A percentile compares a stretch with the other conserved stretches of the same genome.
Evolutionary conservation across 2,113 vertebrate genomes (phyloP).

Genomic region (Emydura subglobosa): DNA sequence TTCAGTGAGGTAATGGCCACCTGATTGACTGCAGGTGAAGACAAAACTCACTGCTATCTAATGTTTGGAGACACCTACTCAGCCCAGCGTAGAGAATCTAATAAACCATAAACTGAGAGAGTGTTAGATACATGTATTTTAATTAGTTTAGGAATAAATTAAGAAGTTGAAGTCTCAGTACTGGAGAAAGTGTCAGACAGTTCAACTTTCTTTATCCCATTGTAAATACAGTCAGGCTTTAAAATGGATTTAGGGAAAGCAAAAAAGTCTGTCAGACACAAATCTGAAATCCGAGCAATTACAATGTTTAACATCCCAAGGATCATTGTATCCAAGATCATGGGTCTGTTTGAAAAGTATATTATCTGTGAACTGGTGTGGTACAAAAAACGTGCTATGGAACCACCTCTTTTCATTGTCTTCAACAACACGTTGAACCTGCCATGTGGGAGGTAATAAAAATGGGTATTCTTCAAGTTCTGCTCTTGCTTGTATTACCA

Average conservation of each 20-base stretch:
- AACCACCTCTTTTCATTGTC: constrained; percentile 22
- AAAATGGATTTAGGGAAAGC: not conserved
- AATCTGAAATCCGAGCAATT: not conserved
- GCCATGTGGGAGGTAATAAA: constrained; percentile 1
- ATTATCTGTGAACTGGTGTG: not conserved
- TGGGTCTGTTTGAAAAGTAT: not conserved
- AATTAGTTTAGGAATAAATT: not conserved
- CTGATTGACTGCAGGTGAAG: not conserved
- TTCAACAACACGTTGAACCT: not conserved
- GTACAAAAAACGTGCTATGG: not conserved
- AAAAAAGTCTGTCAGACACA: not conserved
- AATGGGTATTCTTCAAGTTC: not conserved
- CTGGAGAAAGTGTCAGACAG: not conserved
- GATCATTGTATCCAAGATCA: not conserved
- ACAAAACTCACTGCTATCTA: not conserved
- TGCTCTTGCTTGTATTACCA: constrained; percentile 13
- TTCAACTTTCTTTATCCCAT: not conserved
- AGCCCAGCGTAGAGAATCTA: not conserved
- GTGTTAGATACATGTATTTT: not conserved
- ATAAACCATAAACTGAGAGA: not conserved
- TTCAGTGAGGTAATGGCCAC: rapidly evolving
- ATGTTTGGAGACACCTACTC: not conserved
- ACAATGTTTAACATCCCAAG: constrained; percentile 11
- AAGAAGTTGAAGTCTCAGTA: not conserved
- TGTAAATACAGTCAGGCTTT: constrained; percentile 15